A percentile compares a stretch with the other conserved stretches of the same genome.
These are phyloP conservation scores for Temnothorax longispinosus DNA, from an alignment of 1,140 invertebrate species.

Conservation along the genomic window DNA sequence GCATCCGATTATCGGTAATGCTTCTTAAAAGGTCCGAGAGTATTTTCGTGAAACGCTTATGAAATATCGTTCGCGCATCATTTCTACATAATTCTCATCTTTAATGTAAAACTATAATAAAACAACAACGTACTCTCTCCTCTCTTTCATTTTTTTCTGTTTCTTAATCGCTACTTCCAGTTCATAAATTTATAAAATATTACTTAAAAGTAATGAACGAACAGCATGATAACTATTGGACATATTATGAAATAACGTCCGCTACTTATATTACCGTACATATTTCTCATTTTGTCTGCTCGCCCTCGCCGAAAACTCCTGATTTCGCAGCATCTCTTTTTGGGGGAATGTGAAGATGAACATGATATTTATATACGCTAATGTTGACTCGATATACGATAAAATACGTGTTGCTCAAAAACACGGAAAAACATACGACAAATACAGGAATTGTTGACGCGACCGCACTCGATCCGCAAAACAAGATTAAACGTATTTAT, in stretches of 20 bases:
- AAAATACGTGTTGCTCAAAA: conserved; percentile 38
- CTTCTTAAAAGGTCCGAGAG: conserved; percentile 26
- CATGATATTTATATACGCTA: conserved; percentile 32
- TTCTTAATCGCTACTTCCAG: not conserved
- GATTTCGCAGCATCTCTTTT: conserved; percentile 17
- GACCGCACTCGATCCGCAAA: conserved; percentile 43
- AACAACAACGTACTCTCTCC: not conserved
- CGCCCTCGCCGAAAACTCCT: not conserved
- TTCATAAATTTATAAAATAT: not conserved
- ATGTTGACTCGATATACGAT: conserved; percentile 17
- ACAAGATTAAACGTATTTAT: conserved; percentile 73
- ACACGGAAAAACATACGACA: conserved; percentile 16
- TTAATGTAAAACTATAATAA: not conserved
- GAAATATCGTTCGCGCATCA: conserved; percentile 2
- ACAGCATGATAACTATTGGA: not conserved
- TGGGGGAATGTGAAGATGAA: not conserved
- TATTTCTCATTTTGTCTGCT: not conserved
- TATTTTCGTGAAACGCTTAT: conserved; percentile 42
- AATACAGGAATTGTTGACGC: conserved; percentile 20
- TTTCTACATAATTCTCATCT: conserved; percentile 16
- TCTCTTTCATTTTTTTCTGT: not conserved
- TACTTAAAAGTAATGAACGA: not conserved
- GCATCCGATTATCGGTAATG: not conserved
- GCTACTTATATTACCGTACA: not conserved
- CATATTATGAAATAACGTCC: not conserved